Base-by-base conservation (phyloP, 2,797 vertebrate genomes). In the Phoebastria nigripes region DNA sequence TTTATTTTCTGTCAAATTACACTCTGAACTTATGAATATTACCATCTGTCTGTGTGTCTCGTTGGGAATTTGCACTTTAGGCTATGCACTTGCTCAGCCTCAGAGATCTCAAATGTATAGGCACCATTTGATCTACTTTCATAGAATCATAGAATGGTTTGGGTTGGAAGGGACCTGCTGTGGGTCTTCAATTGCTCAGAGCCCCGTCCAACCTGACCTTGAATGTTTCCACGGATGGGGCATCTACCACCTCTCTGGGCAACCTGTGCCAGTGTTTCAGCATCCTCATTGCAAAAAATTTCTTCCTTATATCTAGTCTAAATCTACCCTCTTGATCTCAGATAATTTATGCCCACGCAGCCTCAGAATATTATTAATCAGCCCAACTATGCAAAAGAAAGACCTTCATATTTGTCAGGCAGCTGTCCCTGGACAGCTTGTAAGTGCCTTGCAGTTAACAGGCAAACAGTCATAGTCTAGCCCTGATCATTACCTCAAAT, bases 401-500 rank as follows among this genome's bases (percentile, higher is more conserved):
- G 87, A 66, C 69, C 73, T 97, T 97, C 70, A 44, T 93, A 83
- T 97, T 72, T 93, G 26, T 92, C 81, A 89, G 78, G 69, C 52
- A 66, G 70, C 51, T 63, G 33, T 93, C 84, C 69, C 82, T 62
- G 69, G 66, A 90, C 67, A 94, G 67, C 47, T 83, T 91, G 4
- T 84, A 96, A 96, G 77, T 96, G 82, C 74, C 69, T 93, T 95
- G 69, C 55, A 82, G 89, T 96, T 91, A 96, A 56, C 44, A 87
- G 62, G 61, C 90, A 94, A 93, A 97, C 79, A 76, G 42, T 96
- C 84, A 82, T 49, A 85, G 7, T 71, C 83, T 93, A 85, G 66
- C 56, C 92, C 78, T 82, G 79, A 97, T 96, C 95, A 77, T 96
- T 96, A 78, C 81, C 76, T 79, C 66, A 93, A 89, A 95, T 95